Base-by-base conservation (phyloP, 1,140 invertebrate genomes). In the Zelostemma sp. region DNA sequence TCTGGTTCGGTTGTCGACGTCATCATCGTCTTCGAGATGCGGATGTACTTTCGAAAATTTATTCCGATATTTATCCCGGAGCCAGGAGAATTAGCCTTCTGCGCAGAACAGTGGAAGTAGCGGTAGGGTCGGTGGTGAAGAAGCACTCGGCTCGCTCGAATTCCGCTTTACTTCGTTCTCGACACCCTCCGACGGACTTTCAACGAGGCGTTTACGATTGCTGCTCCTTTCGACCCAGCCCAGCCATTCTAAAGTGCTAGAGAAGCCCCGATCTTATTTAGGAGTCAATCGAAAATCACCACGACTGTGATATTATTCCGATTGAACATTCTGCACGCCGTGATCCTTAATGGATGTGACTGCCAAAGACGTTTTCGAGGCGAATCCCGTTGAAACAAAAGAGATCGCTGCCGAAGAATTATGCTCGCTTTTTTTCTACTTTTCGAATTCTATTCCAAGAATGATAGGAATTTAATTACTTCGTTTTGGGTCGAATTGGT, bases 41-140 rank as follows among this genome's bases (percentile, higher is more conserved):
- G 64, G 73, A 74, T 66, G 73, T 67, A 63, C 65, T 66, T 57
- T 62, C 67, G 70, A 50, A 69, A 80, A 84, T 83, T 83, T 84
- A 83, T 83, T 80, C 79, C 80, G 74, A 82, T 84, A 83, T 82
- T 84, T 81, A 80, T 78, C 66, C 50, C 72, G 64, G 61, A 61
- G 54, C 56, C 47, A 62, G 21, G 57, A 41, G 74, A 80, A 82
- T 80, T 80, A 81, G 77, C 75, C 65, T 58, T 74, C 69, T 68
- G 46, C 57, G 59, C 53, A 58, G 60, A 64, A 55, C 28, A 60
- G 53, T 58, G 63, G 48, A 28, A 50, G 56, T 56, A 54, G 21
- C 21, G 55, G 57, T 62, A 67, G 53, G 19, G 50, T 14, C 17
- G 38, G 49, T 17, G 60, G 66, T 46, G 62, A 40, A 45, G 31